phyloP scores from a whole-genome alignment of 2,888 invertebrate species.

The Drosophila prostipennis region DNA sequence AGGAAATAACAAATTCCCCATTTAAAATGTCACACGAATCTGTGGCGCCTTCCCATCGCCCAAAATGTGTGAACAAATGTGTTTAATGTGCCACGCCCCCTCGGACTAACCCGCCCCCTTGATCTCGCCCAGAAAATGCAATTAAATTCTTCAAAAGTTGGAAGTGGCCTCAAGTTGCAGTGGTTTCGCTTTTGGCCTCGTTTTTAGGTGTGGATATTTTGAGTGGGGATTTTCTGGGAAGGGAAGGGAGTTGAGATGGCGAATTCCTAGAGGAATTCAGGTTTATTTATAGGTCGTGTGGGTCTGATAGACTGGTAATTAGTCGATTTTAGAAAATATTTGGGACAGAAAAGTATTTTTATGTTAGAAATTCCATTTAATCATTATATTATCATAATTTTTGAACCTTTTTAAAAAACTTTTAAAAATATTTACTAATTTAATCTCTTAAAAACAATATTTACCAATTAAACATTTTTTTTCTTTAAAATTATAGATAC shows the following conservation, averaged over 20 bases:
- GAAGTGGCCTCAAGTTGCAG: slow-evolving; percentile 15
- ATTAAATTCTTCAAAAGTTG: slow-evolving; percentile 28
- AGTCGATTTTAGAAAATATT: not conserved
- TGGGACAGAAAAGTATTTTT: not conserved
- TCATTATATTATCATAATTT: no score
- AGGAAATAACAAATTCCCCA: slow-evolving; percentile 35
- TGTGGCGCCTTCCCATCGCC: slow-evolving; percentile 2
- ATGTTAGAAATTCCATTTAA: not conserved
- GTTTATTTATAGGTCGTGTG: slow-evolving; percentile 15
- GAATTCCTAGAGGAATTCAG: slow-evolving; percentile 7
- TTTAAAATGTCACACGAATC: slow-evolving; percentile 35
- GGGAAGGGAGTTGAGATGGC: slow-evolving; percentile 7
- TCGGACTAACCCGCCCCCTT: slow-evolving; percentile 11
- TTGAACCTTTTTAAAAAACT: no score
- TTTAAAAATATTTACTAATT: not conserved
- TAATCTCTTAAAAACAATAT: no score
- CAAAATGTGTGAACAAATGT: slow-evolving; percentile 45
- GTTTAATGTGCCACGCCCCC: slow-evolving; percentile 14
- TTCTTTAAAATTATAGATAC: no score
- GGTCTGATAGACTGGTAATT: not conserved
- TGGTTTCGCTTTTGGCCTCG: slow-evolving; percentile 11
- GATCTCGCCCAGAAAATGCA: slow-evolving; percentile 25
- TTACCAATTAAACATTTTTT: not conserved
- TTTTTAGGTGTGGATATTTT: slow-evolving; percentile 22
- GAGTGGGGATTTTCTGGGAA: not conserved